Evolutionary conservation across 2,888 invertebrate genomes (phyloP).

Genomic region (Platycheirus rosarum): DNA sequence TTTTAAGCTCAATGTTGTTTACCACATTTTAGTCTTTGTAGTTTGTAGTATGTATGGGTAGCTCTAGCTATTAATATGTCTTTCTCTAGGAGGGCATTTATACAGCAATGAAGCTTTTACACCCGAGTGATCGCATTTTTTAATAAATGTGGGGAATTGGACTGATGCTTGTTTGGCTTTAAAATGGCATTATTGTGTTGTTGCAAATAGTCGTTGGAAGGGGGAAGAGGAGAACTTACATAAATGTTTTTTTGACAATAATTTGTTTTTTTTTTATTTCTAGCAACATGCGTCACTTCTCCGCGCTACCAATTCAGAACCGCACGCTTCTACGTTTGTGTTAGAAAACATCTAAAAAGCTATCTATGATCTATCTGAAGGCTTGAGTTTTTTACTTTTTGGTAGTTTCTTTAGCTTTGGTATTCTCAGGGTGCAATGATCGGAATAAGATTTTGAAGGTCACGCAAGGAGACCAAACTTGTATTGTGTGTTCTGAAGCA

Average conservation of each 20-base stretch:
- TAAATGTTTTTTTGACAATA: not conserved
- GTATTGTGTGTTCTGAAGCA: not conserved
- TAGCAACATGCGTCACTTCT: not conserved
- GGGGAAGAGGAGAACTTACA: not conserved
- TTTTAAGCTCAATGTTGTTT: slow-evolving; percentile 42
- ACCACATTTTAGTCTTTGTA: slow-evolving; percentile 10
- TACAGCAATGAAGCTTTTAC: slow-evolving; percentile 43
- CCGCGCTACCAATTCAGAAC: not conserved
- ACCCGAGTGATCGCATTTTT: slow-evolving; percentile 39
- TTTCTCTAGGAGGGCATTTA: slow-evolving; percentile 38
- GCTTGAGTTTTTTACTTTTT: slow-evolving; percentile 1
- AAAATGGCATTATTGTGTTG: slow-evolving; percentile 46
- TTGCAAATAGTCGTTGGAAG: slow-evolving; percentile 21
- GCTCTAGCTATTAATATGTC: slow-evolving; percentile 7
- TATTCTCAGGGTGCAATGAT: slow-evolving; percentile 71
- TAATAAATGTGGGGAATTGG: slow-evolving; percentile 52
- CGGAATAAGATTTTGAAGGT: slow-evolving; percentile 66
- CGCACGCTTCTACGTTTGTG: not conserved
- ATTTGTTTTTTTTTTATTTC: slow-evolving; percentile 26
- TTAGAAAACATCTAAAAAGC: slow-evolving; percentile 5
- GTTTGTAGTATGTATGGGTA: not conserved
- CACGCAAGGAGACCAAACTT: slow-evolving; percentile 10
- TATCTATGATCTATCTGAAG: slow-evolving; percentile 7
- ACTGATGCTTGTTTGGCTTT: slow-evolving; percentile 56
- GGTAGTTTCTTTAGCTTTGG: not conserved